Evolutionary conservation across 2,888 invertebrate genomes (phyloP), one percentile per base, ranked within the genome.

Genomic region (Cantharis flavilabris): DNA sequence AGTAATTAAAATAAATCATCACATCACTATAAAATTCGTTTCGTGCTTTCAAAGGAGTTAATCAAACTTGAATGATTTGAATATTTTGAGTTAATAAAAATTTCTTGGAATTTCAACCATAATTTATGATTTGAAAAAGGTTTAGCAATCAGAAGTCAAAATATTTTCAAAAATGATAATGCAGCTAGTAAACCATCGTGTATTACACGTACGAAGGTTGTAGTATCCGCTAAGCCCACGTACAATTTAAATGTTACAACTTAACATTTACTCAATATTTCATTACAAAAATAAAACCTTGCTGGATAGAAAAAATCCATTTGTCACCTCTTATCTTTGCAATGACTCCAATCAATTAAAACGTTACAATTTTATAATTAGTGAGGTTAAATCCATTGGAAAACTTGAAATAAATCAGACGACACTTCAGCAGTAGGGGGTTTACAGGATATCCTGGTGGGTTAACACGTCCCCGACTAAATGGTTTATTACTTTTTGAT

Each of bases 191-290:
- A 73, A 72, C 33, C 69, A 73, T 73, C 73, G 33, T 73, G 73
- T 73, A 73, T 69, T 73, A 73, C 62, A 71, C 63, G 63, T 70
- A 70, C 65, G 75, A 75, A 75, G 75, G 75, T 71, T 75, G 75
- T 49, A 75, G 70, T 75, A 71, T 65, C 75, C 70, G 70, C 71
- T 71, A 75, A 71, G 64, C 75, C 75, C 71, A 75, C 75, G 75
- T 75, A 75, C 67, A 70, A 75, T 70, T 71, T 75, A 75, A 75
- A 75, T 65, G 70, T 71, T 75, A 75, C 70, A 71, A 67, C 65
- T 67, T 73, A 69, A 69, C 73, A 73, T 73, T 73, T 73, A 69
- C 69, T 73, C 73, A 73, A 73, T 73, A 73, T 73, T 73, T 73
- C 73, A 73, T 69, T 69, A 73, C 65, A 69, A 69, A 62, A 73